Base-by-base conservation (phyloP, 2,888 invertebrate genomes). In the Acanthosoma haemorrhoidale region DNA sequence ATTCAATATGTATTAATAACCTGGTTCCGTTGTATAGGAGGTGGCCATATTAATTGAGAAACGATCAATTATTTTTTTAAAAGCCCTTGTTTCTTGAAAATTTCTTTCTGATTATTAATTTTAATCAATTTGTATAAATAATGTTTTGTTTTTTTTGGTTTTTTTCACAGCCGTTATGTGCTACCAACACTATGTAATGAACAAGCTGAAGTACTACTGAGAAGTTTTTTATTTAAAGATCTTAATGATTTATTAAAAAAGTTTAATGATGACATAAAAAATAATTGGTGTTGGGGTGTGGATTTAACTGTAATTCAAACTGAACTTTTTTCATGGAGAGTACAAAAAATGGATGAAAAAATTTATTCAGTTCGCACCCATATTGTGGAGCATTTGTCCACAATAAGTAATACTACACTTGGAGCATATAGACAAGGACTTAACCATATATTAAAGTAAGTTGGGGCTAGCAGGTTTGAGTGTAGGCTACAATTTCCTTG, bases 341-440 rank as follows among this genome's bases (percentile, higher is more conserved):
- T 70, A 4, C 63, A 57, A 8, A 38, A 51, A 4, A 68, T 76
- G 68, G 39, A 68, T 66, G 71, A 75, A 1, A 78, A 80, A 43
- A 68, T 83, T 34, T 75, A 78, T 25, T 74, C 73, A 3, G 75
- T 82, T 71, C 81, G 83, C 67, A 80, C 81, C 36, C 82, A 83
- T 70, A 80, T 87, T 70, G 81, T 87, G 1, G 83, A 85, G 32
- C 79, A 86, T 5, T 80, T 93, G 36, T 59, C 72, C n/a, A 38
- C 68, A 25, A 43, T 73, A n/a, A 72, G 71, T 57, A 39, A 71
- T 18, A 72, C 64, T 21, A 70, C 61, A 76, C 86, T 87, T 74
- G 89, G 89, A 11, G 87, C 89, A 2, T 93, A 93, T 78, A 86
- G 89, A 72, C 86, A 91, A 77, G 89, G 88, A 60, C 92, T 92